Conservation (phyloP, 2,113 vertebrate genomes). For the Urocolius indicus region DNA sequence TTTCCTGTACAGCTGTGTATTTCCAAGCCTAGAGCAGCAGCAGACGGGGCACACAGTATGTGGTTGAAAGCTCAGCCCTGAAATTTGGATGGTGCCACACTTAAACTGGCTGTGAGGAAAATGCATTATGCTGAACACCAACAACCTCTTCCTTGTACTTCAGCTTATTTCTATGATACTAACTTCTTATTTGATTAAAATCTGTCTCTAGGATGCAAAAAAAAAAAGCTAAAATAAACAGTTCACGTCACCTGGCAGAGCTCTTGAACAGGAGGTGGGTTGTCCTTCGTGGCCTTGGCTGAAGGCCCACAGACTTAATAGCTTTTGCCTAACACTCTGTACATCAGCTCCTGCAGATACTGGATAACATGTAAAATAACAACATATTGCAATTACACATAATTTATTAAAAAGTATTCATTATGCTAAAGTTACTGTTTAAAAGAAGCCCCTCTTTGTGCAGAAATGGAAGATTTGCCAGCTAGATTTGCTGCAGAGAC, state of each 20-base stretch:
- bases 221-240: not conserved
- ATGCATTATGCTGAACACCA: not conserved
- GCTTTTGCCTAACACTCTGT: not conserved
- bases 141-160: not conserved
- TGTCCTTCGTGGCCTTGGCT: not conserved
- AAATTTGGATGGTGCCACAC: not conserved
- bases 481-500: not conserved
- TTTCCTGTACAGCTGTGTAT: not conserved
- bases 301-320: not conserved
- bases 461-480: not conserved
- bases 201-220: rapidly evolving
- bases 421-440: not conserved
- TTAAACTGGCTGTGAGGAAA: not conserved
- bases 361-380: not conserved
- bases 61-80: not conserved
- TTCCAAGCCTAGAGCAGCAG: not conserved
- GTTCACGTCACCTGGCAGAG: not conserved
- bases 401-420: not conserved
- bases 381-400: not conserved
- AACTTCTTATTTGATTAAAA: not conserved
- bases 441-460: not conserved
- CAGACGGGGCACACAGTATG: rapidly evolving
- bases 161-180: not conserved
- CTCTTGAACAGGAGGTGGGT: not conserved
- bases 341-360: not conserved